phyloP scores from a whole-genome alignment of 2,888 invertebrate species.

The Drosophila tanythrix region DNA sequence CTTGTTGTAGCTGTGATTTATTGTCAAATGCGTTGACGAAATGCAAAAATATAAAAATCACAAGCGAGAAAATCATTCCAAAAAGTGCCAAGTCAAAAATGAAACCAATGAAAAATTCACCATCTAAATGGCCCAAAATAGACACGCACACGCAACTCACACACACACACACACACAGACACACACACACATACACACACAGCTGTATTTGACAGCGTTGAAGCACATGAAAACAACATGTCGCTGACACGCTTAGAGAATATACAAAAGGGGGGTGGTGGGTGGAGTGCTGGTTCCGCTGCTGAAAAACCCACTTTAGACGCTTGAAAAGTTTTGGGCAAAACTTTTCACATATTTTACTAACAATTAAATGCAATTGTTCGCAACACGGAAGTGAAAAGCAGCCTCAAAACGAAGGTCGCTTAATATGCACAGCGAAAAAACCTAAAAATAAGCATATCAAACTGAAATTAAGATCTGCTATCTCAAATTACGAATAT shows the following conservation, averaged over 20 bases:
- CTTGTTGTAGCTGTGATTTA: constrained; percentile 58
- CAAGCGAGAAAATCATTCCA: constrained; percentile 66
- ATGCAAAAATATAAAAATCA: constrained; percentile 72
- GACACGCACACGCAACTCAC: constrained; percentile 1
- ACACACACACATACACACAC: constrained; percentile 16
- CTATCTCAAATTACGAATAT: background rate
- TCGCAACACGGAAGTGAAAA: constrained; percentile 26
- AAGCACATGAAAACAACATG: constrained; percentile 78
- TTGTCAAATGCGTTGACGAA: constrained; percentile 77
- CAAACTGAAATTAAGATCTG: background rate
- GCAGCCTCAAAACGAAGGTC: constrained; percentile 40
- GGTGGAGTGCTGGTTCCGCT: too few species aligned
- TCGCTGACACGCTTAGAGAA: constrained; percentile 69
- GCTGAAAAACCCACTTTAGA: constrained; percentile 46
- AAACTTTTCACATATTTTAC: constrained; percentile 80
- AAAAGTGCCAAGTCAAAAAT: constrained; percentile 32
- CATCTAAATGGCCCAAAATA: constrained; percentile 20
- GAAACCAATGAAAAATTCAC: constrained; percentile 25
- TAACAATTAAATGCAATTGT: constrained; percentile 81
- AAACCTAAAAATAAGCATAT: rapidly evolving
- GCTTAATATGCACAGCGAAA: background rate
- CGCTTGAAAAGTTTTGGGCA: constrained; percentile 61
- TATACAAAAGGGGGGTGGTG: background rate
- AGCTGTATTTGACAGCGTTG: constrained; percentile 63
- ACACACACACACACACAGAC: constrained; percentile 9